Base-by-base conservation (phyloP, 2,113 vertebrate species). In the Mola mola region DNA sequence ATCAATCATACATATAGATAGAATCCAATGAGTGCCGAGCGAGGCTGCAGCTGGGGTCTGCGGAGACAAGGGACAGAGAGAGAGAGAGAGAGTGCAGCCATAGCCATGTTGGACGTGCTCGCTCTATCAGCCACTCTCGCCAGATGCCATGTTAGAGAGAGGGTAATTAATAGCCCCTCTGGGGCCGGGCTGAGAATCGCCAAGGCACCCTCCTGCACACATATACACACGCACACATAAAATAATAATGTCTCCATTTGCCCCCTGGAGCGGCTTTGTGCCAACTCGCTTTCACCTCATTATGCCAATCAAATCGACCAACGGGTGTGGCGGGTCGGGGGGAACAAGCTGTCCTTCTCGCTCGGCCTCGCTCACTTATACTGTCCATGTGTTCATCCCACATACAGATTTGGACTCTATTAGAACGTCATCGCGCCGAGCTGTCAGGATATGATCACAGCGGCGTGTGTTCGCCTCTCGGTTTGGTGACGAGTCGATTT, bases 91-190 rank as follows among this genome's bases (percentile, higher is more conserved):
- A 1, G 74, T 49, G 79, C 48, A 34, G 59, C 56, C 4, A 46
- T 66, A 61, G 64, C 74, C 75, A 6, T 57, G 71, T 64, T 59
- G 72, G 75, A 75, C 46, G 60, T 34, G 83, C 82, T 86, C 62
- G 66, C 83, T 84, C 78, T 38, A 48, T 66, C 75, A 29, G 37
- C 66, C 73, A 65, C 52, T 87, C 79, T 86, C 82, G 83, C 85
- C 88, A 92, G 90, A 91, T 91, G 84, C 92, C 88, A 91, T 88
- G 91, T 90, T 93, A 94, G 93, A 95, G 77, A 93, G 93, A 92
- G 93, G 95, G 93, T 95, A 93, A 96, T 95, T 94, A 95, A 95
- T 91, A 93, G 91, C 71, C 48, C n/a, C 82, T 78, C 81, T 81
- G 87, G 80, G 80, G 84, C 84, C 62, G 43, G 68, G 71, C 75